These are phyloP conservation scores for Toxotes lorentzi DNA, from an alignment of 2,797 vertebrate species.

Conservation along the genomic window DNA sequence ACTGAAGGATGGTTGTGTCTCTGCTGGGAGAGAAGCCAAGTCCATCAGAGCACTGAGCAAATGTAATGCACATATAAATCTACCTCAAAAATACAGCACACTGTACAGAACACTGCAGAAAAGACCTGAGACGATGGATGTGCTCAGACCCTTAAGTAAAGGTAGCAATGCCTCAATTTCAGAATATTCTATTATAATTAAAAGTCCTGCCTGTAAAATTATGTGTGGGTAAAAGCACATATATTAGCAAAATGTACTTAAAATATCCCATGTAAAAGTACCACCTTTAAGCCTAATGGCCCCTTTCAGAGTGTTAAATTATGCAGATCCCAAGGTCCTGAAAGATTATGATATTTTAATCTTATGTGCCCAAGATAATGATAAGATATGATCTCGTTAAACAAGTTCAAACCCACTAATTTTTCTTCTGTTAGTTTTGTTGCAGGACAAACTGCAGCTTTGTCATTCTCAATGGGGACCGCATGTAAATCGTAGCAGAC, in stretches of 20 bases:
- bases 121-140: slow-evolving; percentile 4
- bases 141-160: neutral
- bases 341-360: neutral
- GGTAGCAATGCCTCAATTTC: neutral
- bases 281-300: neutral
- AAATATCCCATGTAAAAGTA: neutral
- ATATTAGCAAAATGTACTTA: neutral
- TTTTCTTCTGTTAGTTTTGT: slow-evolving; percentile 1
- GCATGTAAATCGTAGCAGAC: neutral
- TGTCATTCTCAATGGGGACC: neutral
- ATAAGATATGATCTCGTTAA: neutral
- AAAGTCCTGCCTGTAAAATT: neutral
- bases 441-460: neutral
- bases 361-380: neutral
- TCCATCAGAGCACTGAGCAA: slow-evolving; percentile 39
- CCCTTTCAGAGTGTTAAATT: neutral
- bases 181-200: slow-evolving; percentile 1
- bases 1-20: slow-evolving; percentile 50
- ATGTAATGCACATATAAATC: slow-evolving; percentile 39
- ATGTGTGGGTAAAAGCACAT: neutral
- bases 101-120: slow-evolving; percentile 11
- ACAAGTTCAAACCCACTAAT: neutral
- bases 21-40: slow-evolving; percentile 44
- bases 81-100: slow-evolving; percentile 30
- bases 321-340: neutral